These are phyloP conservation scores for Bombus difficillimus DNA, from an alignment of 1,140 invertebrate genomes.

Conservation along the genomic window DNA sequence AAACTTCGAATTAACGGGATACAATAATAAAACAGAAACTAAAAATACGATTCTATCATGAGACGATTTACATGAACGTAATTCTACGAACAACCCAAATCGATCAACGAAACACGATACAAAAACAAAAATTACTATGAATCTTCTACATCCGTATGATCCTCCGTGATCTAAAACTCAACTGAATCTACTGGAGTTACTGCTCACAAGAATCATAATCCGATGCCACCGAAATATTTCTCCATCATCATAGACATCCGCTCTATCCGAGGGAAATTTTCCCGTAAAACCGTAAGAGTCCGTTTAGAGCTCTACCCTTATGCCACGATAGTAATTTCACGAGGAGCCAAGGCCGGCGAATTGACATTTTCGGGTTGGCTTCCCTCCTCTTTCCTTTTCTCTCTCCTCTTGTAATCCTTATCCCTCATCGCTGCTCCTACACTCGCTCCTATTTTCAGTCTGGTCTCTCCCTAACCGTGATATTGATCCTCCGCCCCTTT, in stretches of 20 bases:
- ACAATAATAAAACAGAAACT: not conserved
- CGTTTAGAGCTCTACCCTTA: not conserved
- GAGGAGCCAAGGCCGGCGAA: constrained; percentile 40
- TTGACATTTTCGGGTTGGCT: constrained; percentile 66
- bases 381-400: not conserved
- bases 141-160: not conserved
- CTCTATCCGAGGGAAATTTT: not conserved
- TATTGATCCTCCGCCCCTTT: constrained; percentile 78
- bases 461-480: constrained; percentile 75
- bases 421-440: constrained; percentile 62
- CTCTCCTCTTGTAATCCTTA: constrained; percentile 63
- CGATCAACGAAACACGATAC: not conserved
- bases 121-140: not conserved
- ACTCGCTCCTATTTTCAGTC: constrained; percentile 70
- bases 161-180: not conserved
- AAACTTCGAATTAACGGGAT: not conserved
- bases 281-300: constrained; percentile 11
- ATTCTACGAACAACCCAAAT: not conserved
- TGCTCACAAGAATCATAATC: not conserved
- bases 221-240: not conserved
- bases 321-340: constrained; percentile 55
- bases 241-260: not conserved
- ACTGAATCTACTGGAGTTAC: not conserved
- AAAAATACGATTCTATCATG: not conserved
- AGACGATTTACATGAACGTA: not conserved